Evolutionary conservation across 1,140 invertebrate species (phyloP).

Genomic region (Dinoponera quadriceps): DNA sequence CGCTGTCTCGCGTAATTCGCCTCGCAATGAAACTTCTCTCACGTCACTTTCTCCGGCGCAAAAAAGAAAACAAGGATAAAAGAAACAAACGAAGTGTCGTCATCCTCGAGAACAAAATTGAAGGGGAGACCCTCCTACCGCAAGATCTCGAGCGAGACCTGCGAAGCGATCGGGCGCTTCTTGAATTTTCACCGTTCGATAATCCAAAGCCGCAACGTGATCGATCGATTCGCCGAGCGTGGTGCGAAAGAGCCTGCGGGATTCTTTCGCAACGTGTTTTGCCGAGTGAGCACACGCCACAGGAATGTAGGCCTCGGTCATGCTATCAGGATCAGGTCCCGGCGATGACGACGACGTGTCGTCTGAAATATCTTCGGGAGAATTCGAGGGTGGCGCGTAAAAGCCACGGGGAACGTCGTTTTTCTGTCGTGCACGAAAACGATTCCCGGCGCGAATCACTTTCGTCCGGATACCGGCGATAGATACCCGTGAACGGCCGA

Average conservation of each 20-base stretch:
- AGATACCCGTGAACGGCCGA: not conserved
- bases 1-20: not conserved
- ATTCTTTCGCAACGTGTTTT: slow-evolving; percentile 68
- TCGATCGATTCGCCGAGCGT: slow-evolving; percentile 19
- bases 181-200: slow-evolving; percentile 22
- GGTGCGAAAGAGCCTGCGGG: slow-evolving; percentile 12
- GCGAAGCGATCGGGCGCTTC: slow-evolving; percentile 29
- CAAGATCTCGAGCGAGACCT: slow-evolving; percentile 16
- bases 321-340: slow-evolving; percentile 63
- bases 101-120: not conserved
- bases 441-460: not conserved
- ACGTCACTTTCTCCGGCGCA: slow-evolving; percentile 3
- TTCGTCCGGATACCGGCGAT: not conserved
- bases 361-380: slow-evolving; percentile 27
- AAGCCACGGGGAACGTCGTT: not conserved
- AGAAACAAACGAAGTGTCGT: not conserved
- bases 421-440: not conserved
- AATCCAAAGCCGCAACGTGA: slow-evolving; percentile 25
- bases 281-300: slow-evolving; percentile 58
- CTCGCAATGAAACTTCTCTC: not conserved
- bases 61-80: not conserved
- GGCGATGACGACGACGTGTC: not conserved
- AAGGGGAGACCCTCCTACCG: not conserved
- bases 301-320: slow-evolving; percentile 75
- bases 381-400: not conserved